Base-by-base conservation (phyloP, 2,797 vertebrate genomes). In the Kryptolebias ocellatus region DNA sequence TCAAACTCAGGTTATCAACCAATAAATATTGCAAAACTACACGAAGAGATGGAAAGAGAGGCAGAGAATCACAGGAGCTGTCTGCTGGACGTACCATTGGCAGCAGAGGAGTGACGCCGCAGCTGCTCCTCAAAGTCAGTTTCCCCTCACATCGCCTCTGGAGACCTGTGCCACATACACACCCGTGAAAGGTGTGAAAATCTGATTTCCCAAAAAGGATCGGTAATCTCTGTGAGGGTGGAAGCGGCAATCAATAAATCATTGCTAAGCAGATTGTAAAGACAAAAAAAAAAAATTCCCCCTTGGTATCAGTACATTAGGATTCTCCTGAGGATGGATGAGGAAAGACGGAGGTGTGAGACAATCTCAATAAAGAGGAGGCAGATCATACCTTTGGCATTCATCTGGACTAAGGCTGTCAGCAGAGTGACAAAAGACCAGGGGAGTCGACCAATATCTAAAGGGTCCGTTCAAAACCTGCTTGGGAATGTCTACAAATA, bases 131-230 rank as follows among this genome's bases (percentile, higher is more conserved):
- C 95, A 97, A 97, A 96, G 95, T 96, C 96, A 95, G 95, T 95
- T 94, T 95, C 93, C 94, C 90, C 50, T 81, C 81, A 64, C 76
- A 68, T 34, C 7, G 75, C 86, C 96, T 94, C 95, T 67, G 56
- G 95, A 93, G 95, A 94, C 92, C 92, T 75, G 87, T 0, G 9
- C 94, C 83, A 85, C 90, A 86, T 91, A 93, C 94, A 94, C 95
- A 95, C 94, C 93, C 92, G 88, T 93, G 93, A 95, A 97, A 97
- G 95, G 96, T 97, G 96, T 96, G 95, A 98, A 98, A 99, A 99
- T 98, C 94, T 95, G 96, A 99, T 98, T 98, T 98, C 96, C 96
- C 96, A 97, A 98, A 98, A 98, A 96, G 96, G 96, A 97, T 96
- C 92, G 93, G 96, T 97, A 97, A 99, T 98, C 96, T 97, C 94